A percentile compares a stretch with the other conserved stretches of the same genome.
Conservation (phyloP, 2,797 vertebrate species). For the Novumbra hubbsi region DNA sequence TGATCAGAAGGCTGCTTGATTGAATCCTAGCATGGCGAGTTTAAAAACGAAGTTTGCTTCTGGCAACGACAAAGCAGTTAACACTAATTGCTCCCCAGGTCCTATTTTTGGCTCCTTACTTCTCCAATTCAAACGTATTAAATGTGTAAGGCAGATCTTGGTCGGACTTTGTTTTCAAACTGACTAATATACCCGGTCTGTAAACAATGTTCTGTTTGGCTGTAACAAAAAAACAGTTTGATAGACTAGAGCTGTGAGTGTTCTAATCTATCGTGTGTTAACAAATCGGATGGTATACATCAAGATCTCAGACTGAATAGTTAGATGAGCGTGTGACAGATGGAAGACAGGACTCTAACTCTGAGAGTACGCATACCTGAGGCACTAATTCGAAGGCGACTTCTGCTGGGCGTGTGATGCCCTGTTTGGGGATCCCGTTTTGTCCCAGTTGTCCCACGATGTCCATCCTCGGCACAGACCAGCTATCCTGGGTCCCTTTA, state of each 20-base stretch:
- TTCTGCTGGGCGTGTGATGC: constrained; percentile 31
- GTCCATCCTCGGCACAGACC: constrained; percentile 67
- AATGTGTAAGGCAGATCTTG: too few species aligned
- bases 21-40: too few species aligned
- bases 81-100: too few species aligned
- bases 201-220: neutral
- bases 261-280: constrained; percentile 3
- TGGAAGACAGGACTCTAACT: neutral
- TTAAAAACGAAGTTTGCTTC: too few species aligned
- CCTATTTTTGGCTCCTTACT: too few species aligned
- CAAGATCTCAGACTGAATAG: neutral
- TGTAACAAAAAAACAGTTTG: neutral
- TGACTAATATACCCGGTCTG: neutral
- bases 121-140: too few species aligned
- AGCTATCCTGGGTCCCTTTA: constrained; percentile 69
- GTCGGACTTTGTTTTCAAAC: too few species aligned
- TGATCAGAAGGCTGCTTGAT: too few species aligned
- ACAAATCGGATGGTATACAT: neutral
- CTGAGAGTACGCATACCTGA: constrained; percentile 54
- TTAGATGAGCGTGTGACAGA: neutral
- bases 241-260: neutral
- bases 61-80: too few species aligned
- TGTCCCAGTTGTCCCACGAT: constrained; percentile 44
- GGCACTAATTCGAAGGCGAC: constrained; percentile 54
- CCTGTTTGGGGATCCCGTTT: constrained; percentile 59